Evolutionary conservation across 2,888 invertebrate species (phyloP), one percentile per base, ranked within the genome.

Genomic region (Helicoverpa assulta): DNA sequence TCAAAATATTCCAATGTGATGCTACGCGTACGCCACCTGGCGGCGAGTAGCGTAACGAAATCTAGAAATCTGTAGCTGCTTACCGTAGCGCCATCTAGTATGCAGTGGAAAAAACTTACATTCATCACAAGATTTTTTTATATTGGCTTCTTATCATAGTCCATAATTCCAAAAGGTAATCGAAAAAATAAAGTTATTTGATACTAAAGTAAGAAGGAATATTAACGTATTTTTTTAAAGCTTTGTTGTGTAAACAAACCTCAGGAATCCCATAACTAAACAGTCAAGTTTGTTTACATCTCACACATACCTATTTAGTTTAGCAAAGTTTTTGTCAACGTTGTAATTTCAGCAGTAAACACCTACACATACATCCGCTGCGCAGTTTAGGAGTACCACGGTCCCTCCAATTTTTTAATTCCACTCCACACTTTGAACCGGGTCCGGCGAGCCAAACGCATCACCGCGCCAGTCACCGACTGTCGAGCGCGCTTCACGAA

Each of bases 321-420:
- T 50, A 12, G 59, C 59, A 29, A 76, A 67, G 53, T 79, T 79
- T 58, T 71, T 75, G 73, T 71, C 71, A 59, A 59, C 67, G 67
- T 47, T 63, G 61, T 73, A 85, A 85, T n/a, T 47, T 47, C 47
- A 47, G n/a, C 77, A 83, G 83, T 86, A 90, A 89, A 88, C 86
- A 86, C 83, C 40, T 40, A 40, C 40, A 40, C 75, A 79, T 71
- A 79, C 87, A 89, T 90, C 89, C 86, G 87, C 19, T 55, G 60
- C 40, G 37, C 14, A 53, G 80, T 79, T 78, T 81, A 72, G 83
- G 81, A 80, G 85, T 73, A 84, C 67, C 59, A 56, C n/a, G 80
- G 78, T 84, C 86, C 86, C 85, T 84, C 82, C 85, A 86, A 87
- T 88, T 87, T 86, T 85, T 86, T 81, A 80, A 83, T 86, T 81